phyloP scores from a whole-genome alignment of 2,888 invertebrate species.

The Ceramica pisi region DNA sequence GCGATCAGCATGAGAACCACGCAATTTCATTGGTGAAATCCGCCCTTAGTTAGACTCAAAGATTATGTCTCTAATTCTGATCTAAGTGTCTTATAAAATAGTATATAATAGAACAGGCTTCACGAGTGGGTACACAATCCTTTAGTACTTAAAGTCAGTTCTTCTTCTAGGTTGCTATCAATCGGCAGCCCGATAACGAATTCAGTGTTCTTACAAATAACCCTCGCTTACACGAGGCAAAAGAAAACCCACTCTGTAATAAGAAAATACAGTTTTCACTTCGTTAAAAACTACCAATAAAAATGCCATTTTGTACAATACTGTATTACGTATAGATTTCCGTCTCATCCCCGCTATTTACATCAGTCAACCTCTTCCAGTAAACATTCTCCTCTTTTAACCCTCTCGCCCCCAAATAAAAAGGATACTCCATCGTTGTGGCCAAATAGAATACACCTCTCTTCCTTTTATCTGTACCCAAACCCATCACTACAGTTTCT shows the following conservation, averaged over 20 bases:
- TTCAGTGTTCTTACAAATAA: not conserved
- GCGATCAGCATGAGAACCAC: too few relatives aligned
- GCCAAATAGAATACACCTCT: conserved; percentile 84
- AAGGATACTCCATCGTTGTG: conserved; percentile 81
- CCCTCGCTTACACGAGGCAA: not conserved
- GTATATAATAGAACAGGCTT: too few relatives aligned
- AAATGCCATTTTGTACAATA: conserved; percentile 7
- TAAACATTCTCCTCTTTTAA: conserved; percentile 78
- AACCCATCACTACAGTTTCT: conserved; percentile 80
- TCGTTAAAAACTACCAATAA: not conserved
- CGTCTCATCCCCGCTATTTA: conserved; percentile 80
- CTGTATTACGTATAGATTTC: conserved; percentile 79
- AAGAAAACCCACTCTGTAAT: not conserved
- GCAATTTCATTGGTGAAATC: too few relatives aligned
- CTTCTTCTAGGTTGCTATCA: too few relatives aligned
- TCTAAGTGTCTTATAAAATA: too few relatives aligned
- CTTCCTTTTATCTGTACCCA: conserved; percentile 73
- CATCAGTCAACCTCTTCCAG: conserved; percentile 79
- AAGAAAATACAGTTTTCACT: not conserved
- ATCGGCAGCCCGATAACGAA: too few relatives aligned
- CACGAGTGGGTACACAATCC: too few relatives aligned
- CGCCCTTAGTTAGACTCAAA: too few relatives aligned
- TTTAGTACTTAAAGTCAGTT: too few relatives aligned
- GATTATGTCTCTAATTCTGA: too few relatives aligned
- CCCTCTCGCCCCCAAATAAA: conserved; percentile 81